Percentiles rank a stretch among this genome's conserved stretches.
Conservation (phyloP, 2,113 vertebrate species). For the Zosterops pallidus region DNA sequence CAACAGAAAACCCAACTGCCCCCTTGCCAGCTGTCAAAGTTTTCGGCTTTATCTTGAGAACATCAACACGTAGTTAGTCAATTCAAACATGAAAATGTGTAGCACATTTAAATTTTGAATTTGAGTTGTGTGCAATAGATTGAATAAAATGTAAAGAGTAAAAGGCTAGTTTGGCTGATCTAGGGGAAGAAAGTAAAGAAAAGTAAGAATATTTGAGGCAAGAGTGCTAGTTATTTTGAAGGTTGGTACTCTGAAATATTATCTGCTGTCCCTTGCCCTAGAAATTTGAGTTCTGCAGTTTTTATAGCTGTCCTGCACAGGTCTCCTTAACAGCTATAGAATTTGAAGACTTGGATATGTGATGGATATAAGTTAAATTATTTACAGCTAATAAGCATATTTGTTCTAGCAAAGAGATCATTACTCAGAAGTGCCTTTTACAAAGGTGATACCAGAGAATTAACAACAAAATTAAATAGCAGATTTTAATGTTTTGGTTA, state of each 20-base stretch:
- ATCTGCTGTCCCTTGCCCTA: background rate
- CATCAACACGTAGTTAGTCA: constrained; percentile 63
- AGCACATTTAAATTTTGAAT: background rate
- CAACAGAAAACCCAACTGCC: constrained; percentile 61
- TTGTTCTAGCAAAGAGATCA: background rate
- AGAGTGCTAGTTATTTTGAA: background rate
- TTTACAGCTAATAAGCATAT: background rate
- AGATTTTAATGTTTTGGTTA: background rate
- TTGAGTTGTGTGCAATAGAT: background rate
- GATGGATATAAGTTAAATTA: background rate
- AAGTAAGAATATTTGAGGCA: background rate
- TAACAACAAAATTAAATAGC: background rate
- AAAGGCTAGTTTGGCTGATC: background rate
- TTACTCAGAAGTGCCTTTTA: background rate
- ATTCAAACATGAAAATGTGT: constrained; percentile 55
- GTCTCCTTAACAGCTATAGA: background rate
- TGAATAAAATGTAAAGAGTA: background rate
- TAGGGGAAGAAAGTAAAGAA: background rate
- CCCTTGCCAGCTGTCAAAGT: constrained; percentile 67
- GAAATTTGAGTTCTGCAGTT: background rate
- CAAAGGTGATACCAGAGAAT: background rate
- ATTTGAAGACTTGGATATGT: background rate
- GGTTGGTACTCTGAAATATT: background rate
- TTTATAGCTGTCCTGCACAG: background rate
- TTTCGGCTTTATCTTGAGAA: constrained; percentile 65